A percentile compares a stretch with the other conserved stretches of the same genome.
These are phyloP conservation scores for Scaptomyza polygonia DNA, from an alignment of 2,888 invertebrate genomes.

Conservation along the genomic window DNA sequence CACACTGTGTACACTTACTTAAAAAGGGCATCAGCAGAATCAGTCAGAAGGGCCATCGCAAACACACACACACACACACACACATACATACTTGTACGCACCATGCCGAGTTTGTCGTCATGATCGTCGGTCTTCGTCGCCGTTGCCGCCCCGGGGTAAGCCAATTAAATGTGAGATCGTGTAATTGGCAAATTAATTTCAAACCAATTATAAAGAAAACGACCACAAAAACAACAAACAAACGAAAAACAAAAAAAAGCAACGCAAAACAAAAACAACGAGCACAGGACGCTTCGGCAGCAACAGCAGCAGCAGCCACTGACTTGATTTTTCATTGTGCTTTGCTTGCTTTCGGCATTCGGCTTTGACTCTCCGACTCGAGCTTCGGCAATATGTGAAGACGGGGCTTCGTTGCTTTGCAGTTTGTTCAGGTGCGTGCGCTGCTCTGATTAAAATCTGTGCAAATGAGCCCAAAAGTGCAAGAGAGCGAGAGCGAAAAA, in stretches of 20 bases:
- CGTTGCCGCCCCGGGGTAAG: constrained; percentile 69
- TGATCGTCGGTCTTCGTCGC: constrained; percentile 7
- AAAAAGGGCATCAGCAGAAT: constrained; percentile 62
- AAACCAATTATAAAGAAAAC: constrained; percentile 83
- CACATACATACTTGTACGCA: constrained; percentile 35
- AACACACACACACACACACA: neutral
- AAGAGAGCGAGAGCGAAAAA: constrained; percentile 9
- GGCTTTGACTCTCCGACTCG: constrained; percentile 5
- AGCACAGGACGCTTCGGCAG: constrained; percentile 30
- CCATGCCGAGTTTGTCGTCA: constrained; percentile 37
- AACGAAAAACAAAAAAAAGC: constrained; percentile 1
- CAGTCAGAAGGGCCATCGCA: constrained; percentile 32
- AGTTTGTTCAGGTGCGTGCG: constrained; percentile 48
- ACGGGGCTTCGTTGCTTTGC: constrained; percentile 13
- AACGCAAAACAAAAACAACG: neutral
- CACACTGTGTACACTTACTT: constrained; percentile 42
- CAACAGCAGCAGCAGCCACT: constrained; percentile 13
- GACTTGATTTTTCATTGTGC: constrained; percentile 19
- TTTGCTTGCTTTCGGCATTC: constrained; percentile 14
- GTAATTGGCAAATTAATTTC: constrained; percentile 84
- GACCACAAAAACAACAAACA: constrained; percentile 58
- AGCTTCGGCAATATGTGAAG: constrained; percentile 11
- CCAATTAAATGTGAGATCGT: constrained; percentile 84
- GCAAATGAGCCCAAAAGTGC: constrained; percentile 45
- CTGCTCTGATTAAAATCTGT: constrained; percentile 54